phyloP scores from a whole-genome alignment of 2,797 vertebrate genomes.

The Hemibagrus guttatus region DNA sequence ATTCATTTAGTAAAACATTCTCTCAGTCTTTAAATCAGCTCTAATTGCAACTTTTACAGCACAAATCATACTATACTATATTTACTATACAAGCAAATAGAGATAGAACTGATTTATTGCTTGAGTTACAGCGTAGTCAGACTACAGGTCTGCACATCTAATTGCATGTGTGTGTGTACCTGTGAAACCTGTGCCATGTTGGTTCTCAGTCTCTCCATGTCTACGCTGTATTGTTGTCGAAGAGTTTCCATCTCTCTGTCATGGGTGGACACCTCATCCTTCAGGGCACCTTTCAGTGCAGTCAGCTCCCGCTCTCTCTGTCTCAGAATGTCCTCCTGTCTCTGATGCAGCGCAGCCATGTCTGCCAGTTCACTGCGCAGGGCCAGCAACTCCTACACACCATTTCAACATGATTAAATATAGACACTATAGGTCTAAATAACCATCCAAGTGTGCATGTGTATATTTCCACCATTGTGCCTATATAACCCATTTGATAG shows the following conservation, averaged over 20 bases:
- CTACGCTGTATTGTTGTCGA: constrained; percentile 83
- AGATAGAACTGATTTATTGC: neutral
- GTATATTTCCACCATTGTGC: neutral
- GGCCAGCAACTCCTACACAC: constrained; percentile 81
- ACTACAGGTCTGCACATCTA: neutral
- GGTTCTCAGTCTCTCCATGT: constrained; percentile 86
- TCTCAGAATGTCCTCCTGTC: constrained; percentile 82
- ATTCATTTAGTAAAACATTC: neutral
- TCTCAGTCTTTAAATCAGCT: neutral
- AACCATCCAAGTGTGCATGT: neutral
- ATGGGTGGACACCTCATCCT: constrained; percentile 89
- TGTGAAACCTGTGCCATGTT: constrained; percentile 88
- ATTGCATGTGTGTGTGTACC: constrained; percentile 67
- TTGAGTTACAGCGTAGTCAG: neutral
- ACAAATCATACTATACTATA: neutral
- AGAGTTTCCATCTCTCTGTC: constrained; percentile 86
- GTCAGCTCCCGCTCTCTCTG: constrained; percentile 89
- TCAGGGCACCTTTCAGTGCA: constrained; percentile 89
- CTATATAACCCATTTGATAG: neutral
- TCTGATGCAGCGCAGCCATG: constrained; percentile 73
- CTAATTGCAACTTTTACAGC: neutral
- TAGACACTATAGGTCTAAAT: neutral
- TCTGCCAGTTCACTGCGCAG: constrained; percentile 80
- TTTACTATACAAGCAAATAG: neutral
- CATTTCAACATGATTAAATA: neutral